Conservation (phyloP, 2,888 invertebrate species). For the Rhyacophila evoluta region DNA sequence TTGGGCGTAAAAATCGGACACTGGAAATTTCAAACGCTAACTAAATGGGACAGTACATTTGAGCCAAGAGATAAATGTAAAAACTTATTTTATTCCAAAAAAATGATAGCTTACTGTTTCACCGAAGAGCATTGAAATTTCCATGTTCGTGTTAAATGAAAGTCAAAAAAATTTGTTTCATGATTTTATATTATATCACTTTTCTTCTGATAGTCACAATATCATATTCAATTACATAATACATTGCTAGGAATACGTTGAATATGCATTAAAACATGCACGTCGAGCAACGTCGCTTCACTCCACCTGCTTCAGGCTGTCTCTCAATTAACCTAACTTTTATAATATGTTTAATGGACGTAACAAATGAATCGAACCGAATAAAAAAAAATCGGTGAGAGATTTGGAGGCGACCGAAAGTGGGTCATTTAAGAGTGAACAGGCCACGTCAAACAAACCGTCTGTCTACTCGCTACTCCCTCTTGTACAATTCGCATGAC, state of each 20-base stretch:
- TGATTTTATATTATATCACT: slow-evolving; percentile 49
- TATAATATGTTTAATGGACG: slow-evolving; percentile 42
- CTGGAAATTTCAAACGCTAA: too few species aligned
- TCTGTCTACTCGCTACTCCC: slow-evolving; percentile 12
- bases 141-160: not conserved
- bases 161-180: slow-evolving; percentile 29
- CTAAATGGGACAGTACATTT: too few species aligned
- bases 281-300: slow-evolving; percentile 32
- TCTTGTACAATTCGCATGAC: slow-evolving; percentile 3
- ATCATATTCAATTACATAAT: slow-evolving; percentile 46
- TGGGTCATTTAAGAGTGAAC: slow-evolving; percentile 20
- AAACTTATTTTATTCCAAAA: too few species aligned
- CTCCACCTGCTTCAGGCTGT: slow-evolving; percentile 41
- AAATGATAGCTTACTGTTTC: too few species aligned
- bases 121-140: not conserved
- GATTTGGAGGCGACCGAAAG: slow-evolving; percentile 31
- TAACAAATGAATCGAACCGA: slow-evolving; percentile 41
- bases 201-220: slow-evolving; percentile 49
- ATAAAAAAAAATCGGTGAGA: slow-evolving; percentile 27
- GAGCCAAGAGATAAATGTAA: too few species aligned
- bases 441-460: slow-evolving; percentile 15
- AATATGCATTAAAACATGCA: slow-evolving; percentile 49
- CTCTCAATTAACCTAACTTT: slow-evolving; percentile 40
- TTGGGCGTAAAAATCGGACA: too few species aligned
- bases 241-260: slow-evolving; percentile 49